Percentiles rank a stretch among this genome's conserved stretches.
phyloP scores from a whole-genome alignment of 2,113 vertebrate genomes.

The Nesogale talazaci region DNA sequence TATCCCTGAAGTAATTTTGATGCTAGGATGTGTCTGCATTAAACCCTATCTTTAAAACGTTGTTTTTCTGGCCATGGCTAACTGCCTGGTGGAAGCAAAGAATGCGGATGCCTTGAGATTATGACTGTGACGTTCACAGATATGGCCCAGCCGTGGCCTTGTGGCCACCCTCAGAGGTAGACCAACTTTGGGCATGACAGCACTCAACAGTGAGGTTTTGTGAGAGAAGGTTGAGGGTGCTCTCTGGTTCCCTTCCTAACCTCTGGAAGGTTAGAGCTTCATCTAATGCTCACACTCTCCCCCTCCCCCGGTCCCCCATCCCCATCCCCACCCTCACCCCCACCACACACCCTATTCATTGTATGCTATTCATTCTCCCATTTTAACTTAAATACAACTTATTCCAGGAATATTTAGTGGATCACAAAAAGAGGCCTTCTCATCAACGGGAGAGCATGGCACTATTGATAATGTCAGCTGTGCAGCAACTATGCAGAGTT shows the following conservation, averaged over 20 bases:
- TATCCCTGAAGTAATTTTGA: constrained; percentile 5
- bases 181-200: background rate
- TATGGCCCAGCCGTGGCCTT: background rate
- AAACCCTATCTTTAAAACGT: background rate
- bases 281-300: rapidly evolving
- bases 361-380: background rate
- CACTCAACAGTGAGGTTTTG: background rate
- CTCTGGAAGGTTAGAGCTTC: background rate
- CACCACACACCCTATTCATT: no score
- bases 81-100: background rate
- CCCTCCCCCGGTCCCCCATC: background rate
- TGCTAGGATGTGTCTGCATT: background rate
- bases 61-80: background rate
- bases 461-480: background rate
- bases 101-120: background rate
- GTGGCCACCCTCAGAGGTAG: background rate
- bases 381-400: background rate
- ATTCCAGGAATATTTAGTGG: background rate
- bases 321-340: background rate
- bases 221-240: background rate
- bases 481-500: background rate
- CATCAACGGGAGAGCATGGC: background rate
- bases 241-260: background rate
- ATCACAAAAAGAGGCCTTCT: background rate
- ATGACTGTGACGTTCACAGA: rapidly evolving